Evolutionary conservation across 2,797 vertebrate species (phyloP), one percentile per base, ranked within the genome.

Genomic region (Falco columbarius): DNA sequence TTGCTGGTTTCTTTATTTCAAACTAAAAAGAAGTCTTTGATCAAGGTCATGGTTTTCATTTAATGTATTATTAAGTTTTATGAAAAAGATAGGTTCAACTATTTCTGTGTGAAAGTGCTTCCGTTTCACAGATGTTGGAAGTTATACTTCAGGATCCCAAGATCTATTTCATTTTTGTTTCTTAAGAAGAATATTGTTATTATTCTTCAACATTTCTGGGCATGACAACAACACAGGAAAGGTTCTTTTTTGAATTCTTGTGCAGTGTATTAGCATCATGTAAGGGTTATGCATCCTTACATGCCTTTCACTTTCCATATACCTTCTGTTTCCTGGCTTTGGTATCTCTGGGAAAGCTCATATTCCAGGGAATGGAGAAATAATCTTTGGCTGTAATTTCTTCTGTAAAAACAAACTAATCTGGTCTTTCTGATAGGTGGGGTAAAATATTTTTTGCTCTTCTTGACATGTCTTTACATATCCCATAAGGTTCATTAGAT

Each of bases 1-100:
- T 71, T 63, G 40, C 26, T 85, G 47, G 8, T 70, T 94, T 95
- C 44, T 32, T 91, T 87, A 65, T 91, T 94, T 93, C 52, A 88
- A 56, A 36, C 32, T 51, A 71, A 68, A 84, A 77, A 32, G 36
- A 83, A 84, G 8, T 77, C 32, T 34, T 17, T 42, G 38, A 80
- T 82, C 67, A 82, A 3, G 3, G 19, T 77, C 44, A 38, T 32
- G 27, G 40, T 54, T 93, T 81, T 87, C 16, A 80, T 89, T 77
- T 77, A 71, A 85, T 42, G 18, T 66, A 71, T 63, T 84, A 44
- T 79, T 80, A 80, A 82, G 12, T 56, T 84, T 92, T 46, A 73
- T 71, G 18, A 10, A 55, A 89, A 96, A 87, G 8, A 55, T 52
- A 26, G 10, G 7, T 6, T 83, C 24, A 71, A 24, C 89, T 89